Evolutionary conservation across 2,888 invertebrate species (phyloP), one percentile per base, ranked within the genome.

Genomic region (Herminia tarsipennalis): DNA sequence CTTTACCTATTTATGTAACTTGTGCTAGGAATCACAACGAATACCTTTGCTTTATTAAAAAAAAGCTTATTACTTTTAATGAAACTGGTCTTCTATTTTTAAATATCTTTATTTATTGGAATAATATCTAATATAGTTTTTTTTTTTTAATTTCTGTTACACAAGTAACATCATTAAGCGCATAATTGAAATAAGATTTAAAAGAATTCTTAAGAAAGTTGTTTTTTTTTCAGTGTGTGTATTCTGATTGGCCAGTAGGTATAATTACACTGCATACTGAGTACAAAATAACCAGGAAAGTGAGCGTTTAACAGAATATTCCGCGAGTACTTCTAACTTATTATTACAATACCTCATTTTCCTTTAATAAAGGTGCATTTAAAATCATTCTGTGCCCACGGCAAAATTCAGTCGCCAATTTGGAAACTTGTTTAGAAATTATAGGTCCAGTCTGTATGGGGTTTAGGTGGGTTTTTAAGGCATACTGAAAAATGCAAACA

Each of bases 381-480:
- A 82, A 84, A 86, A 86, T 77, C 72, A 75, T 66, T 72, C 73
- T 63, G 63, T 76, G 77, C 88, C 85, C 70, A 74, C 58, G 82
- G 89, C 86, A 63, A 74, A 74, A 76, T 80, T 76, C 79, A 79
- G 82, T 83, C 83, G 88, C 87, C 88, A 89, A 88, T 90, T 90
- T 90, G 68, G 78, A 79, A 89, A 89, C 90, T 86, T 76, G 90
- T 89, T 91, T 89, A 89, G 88, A 90, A 90, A 91, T 91, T 91
- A 91, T 86, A 91, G 87, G 89, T 88, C 83, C 81, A 85, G 76
- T 61, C 69, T 70, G 68, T 68, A 67, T 63, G 75, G 76, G 77
- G 77, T 81, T 46, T 80, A 82, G 76, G 69, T 67, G 57, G 66
- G 66, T 65, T 68, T 74, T 70, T 62, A 66, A 70, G 58, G 59